These are phyloP conservation scores for Trissolcus japonicus DNA, from an alignment of 2,888 invertebrate species.

Conservation along the genomic window DNA sequence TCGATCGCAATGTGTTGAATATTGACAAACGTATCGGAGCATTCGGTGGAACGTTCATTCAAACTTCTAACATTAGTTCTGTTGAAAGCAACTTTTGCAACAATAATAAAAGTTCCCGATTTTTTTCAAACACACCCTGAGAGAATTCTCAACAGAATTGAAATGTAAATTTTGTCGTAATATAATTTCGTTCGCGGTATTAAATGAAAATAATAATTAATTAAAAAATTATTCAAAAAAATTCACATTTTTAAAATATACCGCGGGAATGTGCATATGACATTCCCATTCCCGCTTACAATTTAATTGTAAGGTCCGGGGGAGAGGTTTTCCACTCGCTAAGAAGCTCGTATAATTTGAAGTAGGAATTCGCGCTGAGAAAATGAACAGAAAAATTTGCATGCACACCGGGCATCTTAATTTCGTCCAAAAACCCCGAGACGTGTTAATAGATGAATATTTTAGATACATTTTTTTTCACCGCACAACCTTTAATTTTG, in stretches of 20 bases:
- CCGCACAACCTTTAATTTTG: no score
- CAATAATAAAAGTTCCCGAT: no score
- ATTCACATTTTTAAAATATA: slow-evolving; percentile 62
- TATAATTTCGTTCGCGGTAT: no score
- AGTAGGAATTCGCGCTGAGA: slow-evolving; percentile 53
- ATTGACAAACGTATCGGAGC: no score
- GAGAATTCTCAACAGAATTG: no score
- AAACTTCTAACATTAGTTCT: no score
- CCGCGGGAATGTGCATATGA: slow-evolving; percentile 65
- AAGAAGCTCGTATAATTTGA: slow-evolving; percentile 60
- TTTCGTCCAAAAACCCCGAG: slow-evolving; percentile 6
- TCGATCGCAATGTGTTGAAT: no score
- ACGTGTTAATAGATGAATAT: slow-evolving; percentile 9
- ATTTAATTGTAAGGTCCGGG: slow-evolving; percentile 63
- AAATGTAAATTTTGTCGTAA: no score
- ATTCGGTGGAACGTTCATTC: no score
- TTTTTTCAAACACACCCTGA: no score
- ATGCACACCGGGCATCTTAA: slow-evolving; percentile 10
- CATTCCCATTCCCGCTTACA: slow-evolving; percentile 30
- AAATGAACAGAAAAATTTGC: slow-evolving; percentile 29
- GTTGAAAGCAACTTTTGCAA: no score
- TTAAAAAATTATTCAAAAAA: slow-evolving; percentile 57
- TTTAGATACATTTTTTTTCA: not conserved
- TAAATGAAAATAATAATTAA: not conserved
- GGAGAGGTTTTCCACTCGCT: slow-evolving; percentile 56